A percentile compares a stretch with the other conserved stretches of the same genome.
phyloP scores from a whole-genome alignment of 2,113 vertebrate species.

The Barbus barbus region DNA sequence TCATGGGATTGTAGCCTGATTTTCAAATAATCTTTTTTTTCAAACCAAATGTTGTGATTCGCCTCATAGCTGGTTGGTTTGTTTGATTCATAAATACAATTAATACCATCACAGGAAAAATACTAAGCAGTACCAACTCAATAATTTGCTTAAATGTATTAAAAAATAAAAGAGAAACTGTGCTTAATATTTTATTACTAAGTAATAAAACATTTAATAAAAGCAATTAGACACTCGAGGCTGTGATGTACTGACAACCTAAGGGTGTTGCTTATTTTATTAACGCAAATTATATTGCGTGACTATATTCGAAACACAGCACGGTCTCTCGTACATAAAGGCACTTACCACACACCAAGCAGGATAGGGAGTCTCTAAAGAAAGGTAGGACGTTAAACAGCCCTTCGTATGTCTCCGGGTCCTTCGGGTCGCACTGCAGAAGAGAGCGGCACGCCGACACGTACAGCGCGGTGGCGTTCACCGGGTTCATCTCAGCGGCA shows the following conservation, averaged over 20 bases:
- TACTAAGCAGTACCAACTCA: not conserved
- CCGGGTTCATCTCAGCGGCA: constrained; percentile 88
- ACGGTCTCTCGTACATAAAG: not conserved
- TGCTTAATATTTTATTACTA: not conserved
- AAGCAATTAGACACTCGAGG: not conserved
- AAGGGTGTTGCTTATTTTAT: too few species aligned
- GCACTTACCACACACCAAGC: constrained; percentile 91
- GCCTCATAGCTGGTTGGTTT: not conserved
- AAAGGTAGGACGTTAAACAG: constrained; percentile 91
- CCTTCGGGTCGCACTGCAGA: constrained; percentile 92
- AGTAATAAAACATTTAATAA: not conserved
- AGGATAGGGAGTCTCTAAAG: constrained; percentile 92
- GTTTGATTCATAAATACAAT: not conserved
- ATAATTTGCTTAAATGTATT: too few species aligned
- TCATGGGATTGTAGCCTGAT: not conserved
- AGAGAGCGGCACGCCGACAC: constrained; percentile 95
- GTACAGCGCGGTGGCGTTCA: constrained; percentile 92
- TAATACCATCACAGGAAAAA: not conserved
- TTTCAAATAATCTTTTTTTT: not conserved
- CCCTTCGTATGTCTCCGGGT: constrained; percentile 85
- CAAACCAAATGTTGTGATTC: not conserved
- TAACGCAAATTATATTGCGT: not conserved
- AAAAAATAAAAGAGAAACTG: too few species aligned
- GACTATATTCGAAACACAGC: not conserved
- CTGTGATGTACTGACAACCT: not conserved